These are phyloP conservation scores for Pterostichus madidus DNA, from an alignment of 2,888 invertebrate genomes.

Conservation along the genomic window DNA sequence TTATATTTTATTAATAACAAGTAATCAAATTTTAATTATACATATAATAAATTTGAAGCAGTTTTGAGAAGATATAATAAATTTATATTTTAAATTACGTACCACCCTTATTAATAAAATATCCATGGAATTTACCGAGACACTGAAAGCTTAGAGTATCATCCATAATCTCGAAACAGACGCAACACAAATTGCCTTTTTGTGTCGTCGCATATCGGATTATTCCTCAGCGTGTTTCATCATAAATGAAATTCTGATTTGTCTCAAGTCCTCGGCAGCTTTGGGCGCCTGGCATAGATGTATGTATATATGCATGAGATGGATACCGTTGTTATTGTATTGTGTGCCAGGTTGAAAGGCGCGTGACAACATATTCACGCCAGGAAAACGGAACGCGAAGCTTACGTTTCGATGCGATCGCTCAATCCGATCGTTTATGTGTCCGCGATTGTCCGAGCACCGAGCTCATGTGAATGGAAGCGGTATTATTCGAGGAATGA, in stretches of 20 bases:
- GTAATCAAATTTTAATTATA: too few relatives aligned
- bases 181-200: conserved; percentile 26
- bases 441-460: conserved; percentile 52
- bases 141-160: background rate
- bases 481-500: conserved; percentile 50
- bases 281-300: background rate
- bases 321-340: conserved; percentile 43
- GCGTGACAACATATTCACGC: conserved; percentile 51
- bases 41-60: too few relatives aligned
- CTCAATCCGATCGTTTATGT: conserved; percentile 53
- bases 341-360: conserved; percentile 45
- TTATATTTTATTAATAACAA: too few relatives aligned
- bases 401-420: conserved; percentile 51
- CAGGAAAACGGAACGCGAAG: conserved; percentile 40
- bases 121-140: too few relatives aligned
- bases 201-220: conserved; percentile 32
- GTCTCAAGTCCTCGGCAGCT: conserved; percentile 35
- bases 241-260: conserved; percentile 54
- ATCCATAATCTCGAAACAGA: background rate
- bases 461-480: conserved; percentile 38
- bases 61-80: too few relatives aligned
- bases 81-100: too few relatives aligned
- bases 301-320: conserved; percentile 53
- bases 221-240: conserved; percentile 5
- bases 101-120: too few relatives aligned